Base-by-base conservation (phyloP, 2,888 invertebrate species). In the Amphipyra tragopoginis region DNA sequence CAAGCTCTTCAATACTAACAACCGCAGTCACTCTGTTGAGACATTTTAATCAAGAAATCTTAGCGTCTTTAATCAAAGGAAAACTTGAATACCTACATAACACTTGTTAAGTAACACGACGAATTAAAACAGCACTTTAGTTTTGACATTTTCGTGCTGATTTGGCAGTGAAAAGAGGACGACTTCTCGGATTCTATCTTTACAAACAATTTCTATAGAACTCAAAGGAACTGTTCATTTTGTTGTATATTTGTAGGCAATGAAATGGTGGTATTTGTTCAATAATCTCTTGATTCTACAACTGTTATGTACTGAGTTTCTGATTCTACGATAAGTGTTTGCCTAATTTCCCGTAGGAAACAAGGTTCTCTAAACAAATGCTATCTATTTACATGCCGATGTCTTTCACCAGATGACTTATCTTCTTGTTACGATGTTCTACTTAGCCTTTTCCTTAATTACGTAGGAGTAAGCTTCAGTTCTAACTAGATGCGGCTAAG, bases 41-140 rank as follows among this genome's bases (percentile, higher is more conserved):
- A 89, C 77, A 81, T 90, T 90, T 90, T 90, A 90, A 91, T 90
- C 90, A 90, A 87, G 88, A 85, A 86, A 89, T 89, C 87, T 86
- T 86, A 82, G 82, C 81, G 74, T 84, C 86, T 84, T 88, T 86
- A 86, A 89, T 90, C 89, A 90, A 90, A 90, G 86, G 82, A 81
- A 84, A 86, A 89, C 86, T 89, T 86, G 84, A 87, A 87, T 86
- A 86, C 88, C 86, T 72, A 79, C 69, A 64, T 71, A 75, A 76
- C 79, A 79, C 77, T 75, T 74, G 72, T 61, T 77, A 79, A 82
- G 74, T 79, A 86, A 84, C 72, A 75, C 44, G 58, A 72, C 48
- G 58, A 75, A 75, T 75, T 71, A 71, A 63, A 71, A 71, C 53
- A 59, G 42, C 42, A 50, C 50, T 56, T 71, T 43, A 40, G 52